Base-by-base conservation (phyloP, 2,113 vertebrate genomes). In the Octodon degus region DNA sequence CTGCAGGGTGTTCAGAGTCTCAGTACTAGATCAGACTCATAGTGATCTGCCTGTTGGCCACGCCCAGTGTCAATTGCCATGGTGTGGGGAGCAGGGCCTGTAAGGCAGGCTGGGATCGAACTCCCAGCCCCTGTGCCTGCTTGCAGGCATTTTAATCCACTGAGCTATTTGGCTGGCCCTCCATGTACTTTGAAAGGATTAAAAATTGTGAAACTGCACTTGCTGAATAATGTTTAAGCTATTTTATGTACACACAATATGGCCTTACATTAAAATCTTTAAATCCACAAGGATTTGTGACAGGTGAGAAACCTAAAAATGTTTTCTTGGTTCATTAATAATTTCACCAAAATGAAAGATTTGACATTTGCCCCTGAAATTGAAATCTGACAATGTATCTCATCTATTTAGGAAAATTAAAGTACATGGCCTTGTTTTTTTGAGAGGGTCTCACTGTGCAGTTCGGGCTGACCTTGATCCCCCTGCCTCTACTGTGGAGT, bases 191-290 rank as follows among this genome's bases (percentile, higher is more conserved):
- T 76, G 90, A 95, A 97, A 97, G 92, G 60, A 84, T 91, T 98
- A 0, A 96, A 96, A 97, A 94, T 80, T 89, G 94, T 87, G 8
- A 95, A 97, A 96, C 60, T 67, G 6, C 94, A 70, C 47, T 91
- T 82, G 93, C 94, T 95, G 90, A 94, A 60, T 27, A 72, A 83
- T 62, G 95, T 82, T 81, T 2, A 60, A 97, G 32, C 89, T 97
- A 95, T 37, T 96, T 97, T 95, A 97, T 95, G 90, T 95, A 96
- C 5, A 97, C 96, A 72, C 20, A 72, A 47, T 81, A 94, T 92
- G 91, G 90, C 97, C 97, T 98, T 86, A 95, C 94, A 96, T 97
- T 94, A 97, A 97, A 98, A 97, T 90, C 37, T 19, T 98, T 86
- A 92, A 97, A 95, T 84, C 96, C 95, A 97, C 89, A 89, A 93